These are phyloP conservation scores for Albula goreensis DNA, from an alignment of 2,113 vertebrate species.

Conservation along the genomic window DNA sequence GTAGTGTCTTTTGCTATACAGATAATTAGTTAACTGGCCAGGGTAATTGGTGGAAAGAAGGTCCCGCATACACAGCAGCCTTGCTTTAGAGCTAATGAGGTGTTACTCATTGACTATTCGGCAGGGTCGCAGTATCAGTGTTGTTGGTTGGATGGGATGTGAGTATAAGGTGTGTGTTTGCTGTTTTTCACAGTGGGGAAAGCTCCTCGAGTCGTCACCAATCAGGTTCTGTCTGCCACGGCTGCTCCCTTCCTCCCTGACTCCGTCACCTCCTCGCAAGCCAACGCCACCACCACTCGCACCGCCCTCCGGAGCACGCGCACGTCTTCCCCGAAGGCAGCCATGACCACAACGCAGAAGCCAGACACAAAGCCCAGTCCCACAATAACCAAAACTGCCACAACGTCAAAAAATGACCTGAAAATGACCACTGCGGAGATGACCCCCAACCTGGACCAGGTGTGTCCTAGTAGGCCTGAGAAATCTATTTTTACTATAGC, in stretches of 20 bases:
- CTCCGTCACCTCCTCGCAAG: conserved; percentile 28
- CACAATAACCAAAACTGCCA: conserved; percentile 37
- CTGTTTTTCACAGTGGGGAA: conserved; percentile 51
- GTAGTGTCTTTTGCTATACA: background rate
- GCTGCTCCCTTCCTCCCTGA: conserved; percentile 26
- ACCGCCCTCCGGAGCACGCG: conserved; percentile 36
- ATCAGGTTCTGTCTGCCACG: conserved; percentile 40
- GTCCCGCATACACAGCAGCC: background rate
- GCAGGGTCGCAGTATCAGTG: background rate
- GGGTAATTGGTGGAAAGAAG: background rate
- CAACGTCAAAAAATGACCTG: conserved; percentile 10
- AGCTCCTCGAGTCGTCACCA: conserved; percentile 31
- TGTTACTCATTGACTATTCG: background rate
- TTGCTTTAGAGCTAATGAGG: background rate
- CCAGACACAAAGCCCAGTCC: conserved; percentile 37
- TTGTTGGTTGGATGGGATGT: background rate
- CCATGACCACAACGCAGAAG: conserved; percentile 40
- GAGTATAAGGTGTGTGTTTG: background rate
- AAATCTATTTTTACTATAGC: background rate
- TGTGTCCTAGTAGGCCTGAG: conserved; percentile 35
- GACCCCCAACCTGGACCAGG: conserved; percentile 51
- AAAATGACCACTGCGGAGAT: conserved; percentile 35
- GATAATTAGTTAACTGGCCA: background rate
- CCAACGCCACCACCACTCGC: conserved; percentile 5
- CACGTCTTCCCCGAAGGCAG: conserved; percentile 34